Conservation (phyloP, 1,140 invertebrate genomes). For the Nephotettix cincticeps region DNA sequence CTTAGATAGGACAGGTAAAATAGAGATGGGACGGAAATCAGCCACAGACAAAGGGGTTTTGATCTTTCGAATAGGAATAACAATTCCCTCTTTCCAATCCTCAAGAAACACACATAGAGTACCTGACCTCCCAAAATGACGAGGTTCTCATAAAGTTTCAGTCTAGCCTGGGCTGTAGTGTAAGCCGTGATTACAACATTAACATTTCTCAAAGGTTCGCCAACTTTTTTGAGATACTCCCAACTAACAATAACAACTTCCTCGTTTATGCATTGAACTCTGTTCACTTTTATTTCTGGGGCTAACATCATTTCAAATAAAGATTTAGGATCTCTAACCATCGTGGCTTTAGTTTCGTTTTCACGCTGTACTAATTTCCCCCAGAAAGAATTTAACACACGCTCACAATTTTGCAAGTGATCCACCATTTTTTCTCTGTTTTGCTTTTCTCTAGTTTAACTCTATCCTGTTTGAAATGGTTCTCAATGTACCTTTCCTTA, state of each 20-base stretch:
- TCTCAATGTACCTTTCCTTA: slow-evolving; percentile 43
- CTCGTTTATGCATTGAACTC: background rate
- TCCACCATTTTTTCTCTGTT: slow-evolving; percentile 46
- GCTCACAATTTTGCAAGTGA: slow-evolving; percentile 43
- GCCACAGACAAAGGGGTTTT: too few species aligned
- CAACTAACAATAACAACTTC: background rate
- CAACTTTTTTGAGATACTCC: background rate
- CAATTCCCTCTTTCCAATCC: too few species aligned
- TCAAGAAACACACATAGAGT: too few species aligned
- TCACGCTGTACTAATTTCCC: slow-evolving; percentile 43
- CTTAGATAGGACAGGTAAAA: too few species aligned
- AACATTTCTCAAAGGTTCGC: background rate
- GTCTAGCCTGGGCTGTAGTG: background rate
- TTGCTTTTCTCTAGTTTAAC: slow-evolving; percentile 43
- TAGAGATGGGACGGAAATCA: too few species aligned
- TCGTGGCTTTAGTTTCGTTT: slow-evolving; percentile 34
- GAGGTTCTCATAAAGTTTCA: background rate
- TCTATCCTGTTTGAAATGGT: slow-evolving; percentile 45
- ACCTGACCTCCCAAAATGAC: background rate
- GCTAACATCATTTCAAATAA: background rate
- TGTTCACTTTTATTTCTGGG: background rate
- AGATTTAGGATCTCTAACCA: background rate
- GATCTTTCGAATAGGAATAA: too few species aligned
- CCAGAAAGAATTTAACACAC: slow-evolving; percentile 46
- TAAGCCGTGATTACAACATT: background rate